A percentile compares a stretch with the other conserved stretches of the same genome.
These are phyloP conservation scores for Priapulus caudatus DNA, from an alignment of 2,888 invertebrate species.

Conservation along the genomic window DNA sequence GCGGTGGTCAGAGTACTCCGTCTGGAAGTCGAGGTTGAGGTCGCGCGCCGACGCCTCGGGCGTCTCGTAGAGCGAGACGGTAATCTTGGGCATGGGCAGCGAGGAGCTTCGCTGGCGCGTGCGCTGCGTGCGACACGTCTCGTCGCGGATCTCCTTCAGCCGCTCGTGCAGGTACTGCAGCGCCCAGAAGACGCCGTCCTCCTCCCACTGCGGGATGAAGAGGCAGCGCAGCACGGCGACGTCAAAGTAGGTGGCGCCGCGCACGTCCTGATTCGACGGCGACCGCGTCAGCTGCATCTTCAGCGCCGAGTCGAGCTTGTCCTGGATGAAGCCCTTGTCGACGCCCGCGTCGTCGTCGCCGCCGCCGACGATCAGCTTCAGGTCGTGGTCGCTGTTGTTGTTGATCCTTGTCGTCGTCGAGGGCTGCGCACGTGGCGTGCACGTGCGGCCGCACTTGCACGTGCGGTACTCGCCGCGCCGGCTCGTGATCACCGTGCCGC, in stretches of 20 bases:
- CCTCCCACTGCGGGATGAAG: constrained; percentile 92
- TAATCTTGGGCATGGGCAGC: constrained; percentile 81
- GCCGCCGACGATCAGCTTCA: constrained; percentile 18
- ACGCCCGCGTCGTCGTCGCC: constrained; percentile 56
- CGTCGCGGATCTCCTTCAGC: constrained; percentile 73
- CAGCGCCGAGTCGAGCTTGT: constrained; percentile 39
- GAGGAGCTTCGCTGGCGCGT: constrained; percentile 78
- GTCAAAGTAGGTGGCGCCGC: constrained; percentile 78
- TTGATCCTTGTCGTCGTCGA: neutral
- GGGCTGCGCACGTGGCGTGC: too few relatives aligned
- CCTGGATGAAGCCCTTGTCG: constrained; percentile 64
- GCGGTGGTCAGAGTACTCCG: too few relatives aligned
- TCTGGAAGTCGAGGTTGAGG: too few relatives aligned
- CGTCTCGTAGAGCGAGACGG: constrained; percentile 49
- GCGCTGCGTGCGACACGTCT: constrained; percentile 59
- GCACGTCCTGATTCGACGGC: constrained; percentile 26
- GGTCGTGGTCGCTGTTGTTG: neutral
- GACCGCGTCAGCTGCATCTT: constrained; percentile 13
- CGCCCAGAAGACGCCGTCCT: constrained; percentile 96
- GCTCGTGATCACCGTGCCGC: constrained; percentile 34
- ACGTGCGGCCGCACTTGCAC: constrained; percentile 6
- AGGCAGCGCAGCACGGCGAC: constrained; percentile 89
- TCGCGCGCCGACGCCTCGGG: constrained; percentile 46
- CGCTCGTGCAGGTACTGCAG: constrained; percentile 56
- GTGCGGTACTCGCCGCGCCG: constrained; percentile 28